Conservation (phyloP, 30 jellyfish, hydroid and myxozoan species). For the Pseudorhiza aurosa region DNA sequence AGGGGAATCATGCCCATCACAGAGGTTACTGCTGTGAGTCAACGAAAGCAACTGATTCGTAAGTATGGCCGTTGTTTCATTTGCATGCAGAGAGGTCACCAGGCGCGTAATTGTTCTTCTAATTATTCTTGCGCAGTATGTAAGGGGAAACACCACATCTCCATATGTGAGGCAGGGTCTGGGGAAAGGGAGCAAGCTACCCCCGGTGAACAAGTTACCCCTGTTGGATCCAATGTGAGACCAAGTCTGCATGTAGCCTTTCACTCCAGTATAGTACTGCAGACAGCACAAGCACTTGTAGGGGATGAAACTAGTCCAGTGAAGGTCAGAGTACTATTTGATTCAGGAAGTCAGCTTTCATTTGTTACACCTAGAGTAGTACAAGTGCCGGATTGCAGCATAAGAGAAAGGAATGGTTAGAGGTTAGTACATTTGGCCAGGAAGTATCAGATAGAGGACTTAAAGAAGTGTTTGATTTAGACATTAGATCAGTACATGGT, state of each 20-base stretch:
- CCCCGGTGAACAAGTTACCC: conserved; percentile 3
- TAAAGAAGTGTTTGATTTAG: conserved; percentile 12
- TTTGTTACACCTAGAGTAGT: conserved; percentile 41
- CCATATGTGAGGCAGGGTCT: neutral
- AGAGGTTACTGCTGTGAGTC: neutral
- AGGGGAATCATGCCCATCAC: neutral
- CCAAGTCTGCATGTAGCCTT: neutral
- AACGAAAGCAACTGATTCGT: neutral
- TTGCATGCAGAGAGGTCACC: neutral
- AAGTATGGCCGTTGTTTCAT: conserved; percentile 2
- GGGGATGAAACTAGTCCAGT: neutral
- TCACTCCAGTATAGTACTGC: neutral
- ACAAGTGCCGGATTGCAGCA: conserved; percentile 7
- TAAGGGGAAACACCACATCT: conserved; percentile 1
- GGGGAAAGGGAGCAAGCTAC: neutral
- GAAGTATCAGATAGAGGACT: neutral
- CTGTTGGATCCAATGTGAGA: neutral
- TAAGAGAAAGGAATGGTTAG: conserved; percentile 13
- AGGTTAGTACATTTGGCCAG: conserved; percentile 1
- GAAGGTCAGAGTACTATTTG: conserved; percentile 32
- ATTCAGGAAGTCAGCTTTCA: conserved; percentile 23
- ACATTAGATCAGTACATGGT: neutral
- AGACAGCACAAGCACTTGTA: conserved; percentile 27
- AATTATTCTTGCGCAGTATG: neutral
- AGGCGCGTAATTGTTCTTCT: neutral